Conservation (phyloP, 1,140 invertebrate genomes). For the Zaprionus capensis region DNA sequence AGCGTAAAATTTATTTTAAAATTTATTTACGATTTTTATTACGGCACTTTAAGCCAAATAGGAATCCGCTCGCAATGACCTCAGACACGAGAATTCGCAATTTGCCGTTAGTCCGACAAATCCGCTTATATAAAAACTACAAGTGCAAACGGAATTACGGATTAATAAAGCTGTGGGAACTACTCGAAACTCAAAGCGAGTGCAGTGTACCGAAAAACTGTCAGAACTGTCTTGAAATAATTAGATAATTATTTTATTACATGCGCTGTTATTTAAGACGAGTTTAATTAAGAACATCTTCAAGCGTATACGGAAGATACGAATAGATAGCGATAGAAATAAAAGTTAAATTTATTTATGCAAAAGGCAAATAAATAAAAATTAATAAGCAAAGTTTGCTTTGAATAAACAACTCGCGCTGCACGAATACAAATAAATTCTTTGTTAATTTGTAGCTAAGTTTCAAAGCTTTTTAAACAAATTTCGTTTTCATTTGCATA, state of each 20-base stretch:
- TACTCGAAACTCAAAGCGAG: constrained; percentile 15
- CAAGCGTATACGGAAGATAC: constrained; percentile 31
- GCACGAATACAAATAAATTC: constrained; percentile 61
- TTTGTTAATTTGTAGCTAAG: constrained; percentile 63
- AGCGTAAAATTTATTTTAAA: constrained; percentile 40
- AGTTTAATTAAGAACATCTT: constrained; percentile 19
- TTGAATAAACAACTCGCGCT: constrained; percentile 17
- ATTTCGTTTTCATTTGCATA: constrained; percentile 75
- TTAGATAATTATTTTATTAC: constrained; percentile 35
- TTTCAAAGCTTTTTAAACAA: constrained; percentile 66
- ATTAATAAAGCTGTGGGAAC: constrained; percentile 37
- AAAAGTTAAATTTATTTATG: constrained; percentile 37
- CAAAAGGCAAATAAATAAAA: constrained; percentile 56
- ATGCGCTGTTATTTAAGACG: constrained; percentile 27
- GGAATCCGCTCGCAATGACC: constrained; percentile 50
- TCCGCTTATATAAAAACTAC: constrained; percentile 58
- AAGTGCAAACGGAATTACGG: constrained; percentile 18
- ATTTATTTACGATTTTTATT: constrained; percentile 64
- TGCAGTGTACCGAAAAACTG: constrained; percentile 32
- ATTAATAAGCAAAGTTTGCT: constrained; percentile 46
- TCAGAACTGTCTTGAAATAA: constrained; percentile 8
- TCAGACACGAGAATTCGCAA: constrained; percentile 35
- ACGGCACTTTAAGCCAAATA: constrained; percentile 46
- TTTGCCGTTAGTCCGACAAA: constrained; percentile 62
- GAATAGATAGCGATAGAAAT: constrained; percentile 12